Conservation (phyloP, 2,888 invertebrate genomes). For the Drosophila longiperda region DNA sequence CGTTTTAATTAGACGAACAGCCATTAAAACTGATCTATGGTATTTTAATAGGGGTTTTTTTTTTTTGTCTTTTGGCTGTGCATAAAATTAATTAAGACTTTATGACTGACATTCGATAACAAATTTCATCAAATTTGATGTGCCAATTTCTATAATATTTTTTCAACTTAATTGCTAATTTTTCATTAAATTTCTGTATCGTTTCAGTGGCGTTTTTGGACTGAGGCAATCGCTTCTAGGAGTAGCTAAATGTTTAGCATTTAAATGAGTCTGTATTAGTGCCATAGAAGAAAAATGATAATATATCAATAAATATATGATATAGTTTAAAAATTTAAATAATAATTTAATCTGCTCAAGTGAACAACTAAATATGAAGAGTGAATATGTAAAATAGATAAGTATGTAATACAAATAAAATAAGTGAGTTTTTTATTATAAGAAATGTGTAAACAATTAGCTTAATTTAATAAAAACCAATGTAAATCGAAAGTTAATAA, state of each 20-base stretch:
- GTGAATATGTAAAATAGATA: neutral
- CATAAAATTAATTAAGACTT: slow-evolving; percentile 51
- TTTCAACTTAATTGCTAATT: slow-evolving; percentile 11
- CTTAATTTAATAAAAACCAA: neutral
- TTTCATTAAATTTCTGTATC: slow-evolving; percentile 30
- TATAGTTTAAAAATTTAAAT: slow-evolving; percentile 24
- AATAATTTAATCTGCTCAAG: neutral
- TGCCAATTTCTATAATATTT: slow-evolving; percentile 17
- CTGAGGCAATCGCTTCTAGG: neutral
- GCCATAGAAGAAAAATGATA: slow-evolving; percentile 58
- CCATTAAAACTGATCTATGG: slow-evolving; percentile 66
- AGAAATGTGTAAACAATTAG: neutral
- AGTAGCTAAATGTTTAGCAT: slow-evolving; percentile 17
- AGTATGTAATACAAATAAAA: neutral
- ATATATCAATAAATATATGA: slow-evolving; percentile 33
- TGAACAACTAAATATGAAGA: neutral
- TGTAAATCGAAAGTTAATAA: neutral
- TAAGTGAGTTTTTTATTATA: neutral
- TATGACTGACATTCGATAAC: slow-evolving; percentile 32
- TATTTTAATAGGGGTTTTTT: slow-evolving; percentile 49
- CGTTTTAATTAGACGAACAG: slow-evolving; percentile 67
- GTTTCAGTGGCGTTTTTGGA: slow-evolving; percentile 46
- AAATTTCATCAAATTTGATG: slow-evolving; percentile 7
- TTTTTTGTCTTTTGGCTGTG: neutral
- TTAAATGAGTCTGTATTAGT: slow-evolving; percentile 62